phyloP scores from a whole-genome alignment of 1,140 invertebrate species.

The Drosophila sturtevanti region DNA sequence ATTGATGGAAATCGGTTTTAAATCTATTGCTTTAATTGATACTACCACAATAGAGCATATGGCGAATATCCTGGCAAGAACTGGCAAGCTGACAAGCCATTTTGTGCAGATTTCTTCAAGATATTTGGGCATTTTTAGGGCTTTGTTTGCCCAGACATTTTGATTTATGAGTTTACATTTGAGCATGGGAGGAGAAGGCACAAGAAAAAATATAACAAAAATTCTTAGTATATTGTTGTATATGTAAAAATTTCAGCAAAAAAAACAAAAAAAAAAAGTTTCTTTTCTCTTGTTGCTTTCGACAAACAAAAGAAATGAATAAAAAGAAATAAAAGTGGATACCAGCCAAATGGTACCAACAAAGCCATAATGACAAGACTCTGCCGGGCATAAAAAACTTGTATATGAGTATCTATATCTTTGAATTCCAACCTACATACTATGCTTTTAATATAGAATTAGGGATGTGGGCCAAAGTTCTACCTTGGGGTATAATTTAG shows the following conservation, averaged over 20 bases:
- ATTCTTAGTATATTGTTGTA: conserved; percentile 35
- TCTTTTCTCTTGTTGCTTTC: conserved; percentile 26
- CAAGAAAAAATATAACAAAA: conserved; percentile 29
- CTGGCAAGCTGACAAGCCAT: conserved; percentile 38
- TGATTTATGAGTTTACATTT: conserved; percentile 70
- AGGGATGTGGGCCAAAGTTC: conserved; percentile 43
- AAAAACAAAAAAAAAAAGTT: conserved; percentile 38
- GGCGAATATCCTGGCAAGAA: conserved; percentile 17
- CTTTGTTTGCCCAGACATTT: conserved; percentile 74
- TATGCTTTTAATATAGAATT: conserved; percentile 24
- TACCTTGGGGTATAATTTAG: conserved; percentile 61
- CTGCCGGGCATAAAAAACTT: conserved; percentile 63
- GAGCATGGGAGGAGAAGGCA: conserved; percentile 7
- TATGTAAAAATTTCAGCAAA: conserved; percentile 51
- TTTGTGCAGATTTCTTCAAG: conserved; percentile 28
- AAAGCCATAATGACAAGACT: conserved; percentile 60
- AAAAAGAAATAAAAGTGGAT: conserved; percentile 11
- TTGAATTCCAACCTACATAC: conserved; percentile 15
- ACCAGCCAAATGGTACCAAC: conserved; percentile 29
- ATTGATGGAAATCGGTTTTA: conserved; percentile 7
- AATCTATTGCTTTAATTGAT: conserved; percentile 63
- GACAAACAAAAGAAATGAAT: conserved; percentile 42
- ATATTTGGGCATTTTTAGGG: conserved; percentile 43
- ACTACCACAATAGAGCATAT: conserved; percentile 29
- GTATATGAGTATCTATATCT: conserved; percentile 20